Percentiles rank a stretch among this genome's conserved stretches.
These are phyloP conservation scores for Eilema caniola DNA, from an alignment of 2,888 invertebrate genomes.

Conservation along the genomic window DNA sequence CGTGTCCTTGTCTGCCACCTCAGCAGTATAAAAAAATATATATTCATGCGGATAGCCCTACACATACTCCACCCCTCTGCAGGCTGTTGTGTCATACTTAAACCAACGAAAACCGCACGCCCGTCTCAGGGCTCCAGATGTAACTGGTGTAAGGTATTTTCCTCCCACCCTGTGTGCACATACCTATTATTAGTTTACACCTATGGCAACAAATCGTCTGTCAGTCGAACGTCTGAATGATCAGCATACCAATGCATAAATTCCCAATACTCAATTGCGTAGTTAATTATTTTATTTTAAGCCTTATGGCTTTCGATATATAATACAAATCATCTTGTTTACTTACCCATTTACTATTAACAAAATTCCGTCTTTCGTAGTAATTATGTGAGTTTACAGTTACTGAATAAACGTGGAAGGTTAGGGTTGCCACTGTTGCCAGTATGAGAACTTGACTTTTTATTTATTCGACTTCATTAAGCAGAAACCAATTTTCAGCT, in stretches of 20 bases:
- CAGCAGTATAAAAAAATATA: no score
- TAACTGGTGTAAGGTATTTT: no score
- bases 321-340: background rate
- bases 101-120: no score
- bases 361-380: conserved; percentile 7
- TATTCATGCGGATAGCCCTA: no score
- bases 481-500: background rate
- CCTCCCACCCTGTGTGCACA: no score
- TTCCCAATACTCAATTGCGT: background rate
- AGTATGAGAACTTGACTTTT: background rate
- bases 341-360: background rate
- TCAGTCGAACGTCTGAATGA: conserved; percentile 2
- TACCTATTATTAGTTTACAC: no score
- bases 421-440: conserved; percentile 5
- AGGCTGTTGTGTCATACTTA: no score
- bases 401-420: conserved; percentile 3
- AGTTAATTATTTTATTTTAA: background rate
- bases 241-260: conserved; percentile 1
- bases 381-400: conserved; percentile 15
- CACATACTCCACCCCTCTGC: no score
- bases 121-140: no score
- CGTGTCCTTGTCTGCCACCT: no score
- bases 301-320: background rate
- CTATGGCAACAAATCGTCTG: background rate
- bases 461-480: background rate